These are phyloP conservation scores for Hoplostethus mediterraneus DNA, from an alignment of 2,797 vertebrate genomes.

Conservation along the genomic window DNA sequence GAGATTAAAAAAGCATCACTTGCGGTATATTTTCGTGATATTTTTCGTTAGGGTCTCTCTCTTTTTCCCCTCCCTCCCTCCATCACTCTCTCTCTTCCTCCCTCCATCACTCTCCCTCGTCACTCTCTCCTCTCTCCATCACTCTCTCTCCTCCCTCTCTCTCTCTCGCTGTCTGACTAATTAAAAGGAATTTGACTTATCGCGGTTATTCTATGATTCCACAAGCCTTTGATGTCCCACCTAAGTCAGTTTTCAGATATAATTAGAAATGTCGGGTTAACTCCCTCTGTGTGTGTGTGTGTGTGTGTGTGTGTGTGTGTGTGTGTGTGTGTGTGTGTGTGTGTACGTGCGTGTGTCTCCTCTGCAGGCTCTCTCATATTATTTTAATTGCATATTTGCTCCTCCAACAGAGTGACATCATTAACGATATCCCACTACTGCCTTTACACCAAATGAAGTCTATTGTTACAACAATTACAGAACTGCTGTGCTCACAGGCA, in stretches of 20 bases:
- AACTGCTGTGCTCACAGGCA: neutral
- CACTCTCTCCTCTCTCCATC: no score
- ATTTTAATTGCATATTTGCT: slow-evolving; percentile 7
- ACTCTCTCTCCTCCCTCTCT: neutral
- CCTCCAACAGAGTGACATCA: neutral
- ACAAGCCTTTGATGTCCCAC: slow-evolving; percentile 89
- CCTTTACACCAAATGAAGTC: neutral
- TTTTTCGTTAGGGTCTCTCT: no score
- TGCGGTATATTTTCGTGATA: no score
- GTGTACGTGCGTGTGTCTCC: neutral
- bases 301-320: slow-evolving; percentile 14
- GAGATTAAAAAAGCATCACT: no score
- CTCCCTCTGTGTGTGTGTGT: slow-evolving; percentile 29
- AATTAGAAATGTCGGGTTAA: slow-evolving; percentile 63
- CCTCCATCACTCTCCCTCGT: no score
- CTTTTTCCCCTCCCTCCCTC: no score
- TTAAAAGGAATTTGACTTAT: slow-evolving; percentile 91
- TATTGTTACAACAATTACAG: neutral
- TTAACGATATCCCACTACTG: neutral
- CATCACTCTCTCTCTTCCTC: no score
- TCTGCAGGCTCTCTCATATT: neutral
- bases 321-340: slow-evolving; percentile 9
- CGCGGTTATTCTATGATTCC: slow-evolving; percentile 83
- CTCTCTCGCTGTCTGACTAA: slow-evolving; percentile 81
- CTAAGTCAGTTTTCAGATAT: slow-evolving; percentile 89